Evolutionary conservation across 1,140 invertebrate species (phyloP).

Genomic region (Drosophila ananassae): DNA sequence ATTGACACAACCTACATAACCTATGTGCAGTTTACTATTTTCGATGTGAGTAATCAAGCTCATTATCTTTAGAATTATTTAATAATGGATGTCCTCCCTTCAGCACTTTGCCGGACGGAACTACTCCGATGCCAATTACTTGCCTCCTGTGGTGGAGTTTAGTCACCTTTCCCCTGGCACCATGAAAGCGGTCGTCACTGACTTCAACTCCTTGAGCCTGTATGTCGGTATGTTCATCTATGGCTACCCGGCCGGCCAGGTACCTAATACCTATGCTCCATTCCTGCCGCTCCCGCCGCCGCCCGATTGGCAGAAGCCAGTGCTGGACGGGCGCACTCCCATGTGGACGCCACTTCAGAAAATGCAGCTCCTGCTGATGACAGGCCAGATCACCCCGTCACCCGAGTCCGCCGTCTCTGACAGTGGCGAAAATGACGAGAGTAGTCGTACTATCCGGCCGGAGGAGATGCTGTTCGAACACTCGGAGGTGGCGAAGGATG

Average conservation of each 20-base stretch:
- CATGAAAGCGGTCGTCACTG: slow-evolving; percentile 65
- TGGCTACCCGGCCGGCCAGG: slow-evolving; percentile 46
- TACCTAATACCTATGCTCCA: slow-evolving; percentile 51
- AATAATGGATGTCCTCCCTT: neutral
- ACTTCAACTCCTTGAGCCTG: slow-evolving; percentile 44
- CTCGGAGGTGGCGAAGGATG: neutral
- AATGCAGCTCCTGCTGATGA: slow-evolving; percentile 52
- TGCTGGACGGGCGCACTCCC: neutral
- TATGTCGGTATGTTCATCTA: slow-evolving; percentile 76
- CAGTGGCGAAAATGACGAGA: slow-evolving; percentile 11
- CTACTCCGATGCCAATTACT: slow-evolving; percentile 17
- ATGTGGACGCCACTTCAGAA: slow-evolving; percentile 45
- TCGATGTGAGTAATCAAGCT: slow-evolving; percentile 63
- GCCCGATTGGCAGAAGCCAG: slow-evolving; percentile 22
- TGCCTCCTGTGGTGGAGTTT: slow-evolving; percentile 60
- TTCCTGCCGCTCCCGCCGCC: slow-evolving; percentile 47
- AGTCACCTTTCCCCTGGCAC: slow-evolving; percentile 59
- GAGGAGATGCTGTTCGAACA: slow-evolving; percentile 55
- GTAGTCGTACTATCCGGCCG: slow-evolving; percentile 11
- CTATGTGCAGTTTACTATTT: slow-evolving; percentile 68
- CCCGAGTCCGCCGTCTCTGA: neutral
- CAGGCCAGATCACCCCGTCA: slow-evolving; percentile 28
- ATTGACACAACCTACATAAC: slow-evolving; percentile 72
- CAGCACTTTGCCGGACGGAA: slow-evolving; percentile 43
- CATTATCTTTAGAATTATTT: neutral